Evolutionary conservation across 2,888 invertebrate genomes (phyloP).

Genomic region (Boloria selene): DNA sequence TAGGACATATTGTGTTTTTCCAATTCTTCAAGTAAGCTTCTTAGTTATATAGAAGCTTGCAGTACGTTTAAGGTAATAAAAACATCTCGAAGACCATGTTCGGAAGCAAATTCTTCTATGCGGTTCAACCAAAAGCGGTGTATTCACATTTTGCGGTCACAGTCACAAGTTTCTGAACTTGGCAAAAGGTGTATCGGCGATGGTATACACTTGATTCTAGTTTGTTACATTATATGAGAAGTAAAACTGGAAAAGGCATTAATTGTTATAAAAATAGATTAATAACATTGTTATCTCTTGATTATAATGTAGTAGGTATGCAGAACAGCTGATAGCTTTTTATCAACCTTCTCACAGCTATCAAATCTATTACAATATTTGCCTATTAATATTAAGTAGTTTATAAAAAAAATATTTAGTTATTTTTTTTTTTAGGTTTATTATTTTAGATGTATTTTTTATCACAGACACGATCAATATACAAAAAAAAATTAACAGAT

Average conservation of each 20-base stretch:
- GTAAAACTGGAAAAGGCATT: background rate
- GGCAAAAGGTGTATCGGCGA: slow-evolving; percentile 37
- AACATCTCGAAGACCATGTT: slow-evolving; percentile 28
- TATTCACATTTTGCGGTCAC: slow-evolving; percentile 50
- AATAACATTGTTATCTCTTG: too few species aligned
- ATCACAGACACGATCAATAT: too few species aligned
- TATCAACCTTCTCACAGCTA: too few species aligned
- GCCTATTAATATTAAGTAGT: too few species aligned
- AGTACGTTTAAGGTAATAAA: slow-evolving; percentile 30
- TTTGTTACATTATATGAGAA: slow-evolving; percentile 1
- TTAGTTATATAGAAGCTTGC: slow-evolving; percentile 10
- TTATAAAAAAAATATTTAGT: too few species aligned
- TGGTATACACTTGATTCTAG: slow-evolving; percentile 19
- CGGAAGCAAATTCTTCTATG: slow-evolving; percentile 44
- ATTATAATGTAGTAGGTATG: too few species aligned
- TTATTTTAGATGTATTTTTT: too few species aligned
- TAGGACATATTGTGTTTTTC: background rate
- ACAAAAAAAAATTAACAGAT: background rate
- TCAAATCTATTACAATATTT: too few species aligned
- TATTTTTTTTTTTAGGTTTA: too few species aligned
- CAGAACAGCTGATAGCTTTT: too few species aligned
- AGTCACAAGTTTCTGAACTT: slow-evolving; percentile 43
- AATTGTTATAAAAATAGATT: background rate
- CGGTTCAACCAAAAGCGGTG: slow-evolving; percentile 53
- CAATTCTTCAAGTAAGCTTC: slow-evolving; percentile 5